Evolutionary conservation across 2,888 invertebrate genomes (phyloP), one percentile per base, ranked within the genome.

Genomic region (Cataglyphis albicans): DNA sequence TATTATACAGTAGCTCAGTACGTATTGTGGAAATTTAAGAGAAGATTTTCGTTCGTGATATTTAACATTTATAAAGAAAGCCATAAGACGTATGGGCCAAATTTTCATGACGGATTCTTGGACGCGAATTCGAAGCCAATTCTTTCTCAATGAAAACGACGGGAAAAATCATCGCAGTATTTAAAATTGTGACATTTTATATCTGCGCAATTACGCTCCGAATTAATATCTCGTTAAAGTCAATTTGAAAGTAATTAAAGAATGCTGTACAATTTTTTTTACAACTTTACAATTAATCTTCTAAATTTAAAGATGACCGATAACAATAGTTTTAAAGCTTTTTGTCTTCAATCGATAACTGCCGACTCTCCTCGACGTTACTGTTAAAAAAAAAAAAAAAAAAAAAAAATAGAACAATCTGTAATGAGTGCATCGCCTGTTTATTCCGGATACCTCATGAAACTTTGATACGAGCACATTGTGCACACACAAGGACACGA

Each of bases 151-250:
- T 48, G 32, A 48, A 65, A 63, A 35, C 21, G 21, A 29, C 15
- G 2, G 44, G 15, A 44, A 12, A 41, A 35, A 38, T 67, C 25
- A 44, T 63, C 15, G 3, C 0, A 21, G 1, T 41, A 5, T 44
- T 44, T n/a, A 29, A 74, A 74, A 21, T 15, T 29, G n/a, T n/a
- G 18, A 12, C 59, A 18, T 73, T 12, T 38, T 72, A 57, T 4
- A 32, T 73, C 18, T 55, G 10, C 5, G 38, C 12, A 41, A 57
- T 72, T 59, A 38, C 7, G 15, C 7, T 25, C 29, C 3, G 25
- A 59, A n/a, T 29, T 38, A 32, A 38, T 5, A 41, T 73, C n/a
- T n/a, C 9, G 12, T 38, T 18, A 21, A 15, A 41, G n/a, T 41
- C 7, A 3, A 41, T 12, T 25, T 7, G 4, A 59, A 57, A 38